These are phyloP conservation scores for Nemopilema nomurai DNA, from an alignment of 30 jellyfish, hydroid and myxozoan genomes.

Conservation along the genomic window DNA sequence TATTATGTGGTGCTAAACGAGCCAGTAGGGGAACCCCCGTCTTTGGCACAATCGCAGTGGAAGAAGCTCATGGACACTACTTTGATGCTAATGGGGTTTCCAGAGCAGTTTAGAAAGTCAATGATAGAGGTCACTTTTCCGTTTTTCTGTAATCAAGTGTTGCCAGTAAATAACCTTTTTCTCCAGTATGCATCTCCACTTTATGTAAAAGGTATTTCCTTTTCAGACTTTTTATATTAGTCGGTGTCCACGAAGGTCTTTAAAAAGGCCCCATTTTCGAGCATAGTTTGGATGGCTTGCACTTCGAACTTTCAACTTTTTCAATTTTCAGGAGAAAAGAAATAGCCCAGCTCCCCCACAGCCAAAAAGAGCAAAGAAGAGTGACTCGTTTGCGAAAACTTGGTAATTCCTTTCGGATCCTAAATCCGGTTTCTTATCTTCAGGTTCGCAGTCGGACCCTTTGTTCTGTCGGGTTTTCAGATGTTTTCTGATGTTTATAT, in stretches of 20 bases:
- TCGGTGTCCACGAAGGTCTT: too few relatives aligned
- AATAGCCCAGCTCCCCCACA: conserved; percentile 93
- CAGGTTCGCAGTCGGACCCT: too few relatives aligned
- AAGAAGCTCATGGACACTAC: conserved; percentile 53
- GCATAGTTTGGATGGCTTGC: too few relatives aligned
- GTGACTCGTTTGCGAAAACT: conserved; percentile 69
- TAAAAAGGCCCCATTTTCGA: too few relatives aligned
- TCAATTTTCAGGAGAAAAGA: conserved; percentile 63
- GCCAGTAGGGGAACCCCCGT: neutral
- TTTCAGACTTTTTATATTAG: too few relatives aligned
- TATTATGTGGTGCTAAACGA: conserved; percentile 50
- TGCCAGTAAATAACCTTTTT: neutral
- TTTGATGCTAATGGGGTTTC: conserved; percentile 78
- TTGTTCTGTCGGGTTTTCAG: too few relatives aligned
- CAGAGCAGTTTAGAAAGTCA: conserved; percentile 57
- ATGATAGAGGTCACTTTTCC: conserved; percentile 1
- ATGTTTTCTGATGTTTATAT: neutral
- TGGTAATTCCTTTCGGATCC: conserved; percentile 19
- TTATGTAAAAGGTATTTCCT: too few relatives aligned
- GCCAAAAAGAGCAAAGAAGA: conserved; percentile 86
- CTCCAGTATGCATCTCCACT: too few relatives aligned
- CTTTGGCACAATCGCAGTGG: conserved; percentile 29
- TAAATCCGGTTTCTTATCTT: neutral
- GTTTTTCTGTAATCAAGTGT: neutral
- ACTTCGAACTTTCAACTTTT: too few relatives aligned